Evolutionary conservation across 35 echinoderm and acorn worm species (phyloP).

Genomic region (Hemicentrotus pulcherrimus): DNA sequence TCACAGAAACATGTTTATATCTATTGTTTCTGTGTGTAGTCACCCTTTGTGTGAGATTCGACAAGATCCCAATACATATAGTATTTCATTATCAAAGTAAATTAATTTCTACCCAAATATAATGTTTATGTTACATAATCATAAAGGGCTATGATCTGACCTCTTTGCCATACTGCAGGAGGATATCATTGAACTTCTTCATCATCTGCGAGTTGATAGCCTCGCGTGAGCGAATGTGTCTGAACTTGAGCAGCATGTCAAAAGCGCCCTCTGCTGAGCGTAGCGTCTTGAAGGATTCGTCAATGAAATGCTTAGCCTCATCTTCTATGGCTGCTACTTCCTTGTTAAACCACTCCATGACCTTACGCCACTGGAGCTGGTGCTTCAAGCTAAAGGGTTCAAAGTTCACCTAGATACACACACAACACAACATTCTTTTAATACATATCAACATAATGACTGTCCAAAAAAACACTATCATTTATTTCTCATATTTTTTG

Average conservation of each 20-base stretch:
- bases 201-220: constrained; percentile 99
- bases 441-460: too few species aligned
- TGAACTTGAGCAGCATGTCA: constrained; percentile 93
- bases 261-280: constrained; percentile 92
- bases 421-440: neutral
- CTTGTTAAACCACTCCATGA: constrained; percentile 99
- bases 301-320: constrained; percentile 99
- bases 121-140: too few species aligned
- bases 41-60: too few species aligned
- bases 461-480: too few species aligned
- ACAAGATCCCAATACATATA: too few species aligned
- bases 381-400: constrained; percentile 93
- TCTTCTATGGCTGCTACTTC: constrained; percentile 97
- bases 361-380: constrained; percentile 90
- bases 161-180: constrained; percentile 99
- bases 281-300: constrained; percentile 98
- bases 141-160: constrained; percentile 33
- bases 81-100: too few species aligned
- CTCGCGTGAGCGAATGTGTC: constrained; percentile 91
- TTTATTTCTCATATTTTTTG: too few species aligned
- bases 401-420: constrained; percentile 78
- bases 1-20: too few species aligned
- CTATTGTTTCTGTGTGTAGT: too few species aligned
- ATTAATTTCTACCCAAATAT: too few species aligned
- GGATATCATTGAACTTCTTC: constrained; percentile 99